Evolutionary conservation across 2,797 vertebrate genomes (phyloP).

Genomic region (Acanthornis magna): DNA sequence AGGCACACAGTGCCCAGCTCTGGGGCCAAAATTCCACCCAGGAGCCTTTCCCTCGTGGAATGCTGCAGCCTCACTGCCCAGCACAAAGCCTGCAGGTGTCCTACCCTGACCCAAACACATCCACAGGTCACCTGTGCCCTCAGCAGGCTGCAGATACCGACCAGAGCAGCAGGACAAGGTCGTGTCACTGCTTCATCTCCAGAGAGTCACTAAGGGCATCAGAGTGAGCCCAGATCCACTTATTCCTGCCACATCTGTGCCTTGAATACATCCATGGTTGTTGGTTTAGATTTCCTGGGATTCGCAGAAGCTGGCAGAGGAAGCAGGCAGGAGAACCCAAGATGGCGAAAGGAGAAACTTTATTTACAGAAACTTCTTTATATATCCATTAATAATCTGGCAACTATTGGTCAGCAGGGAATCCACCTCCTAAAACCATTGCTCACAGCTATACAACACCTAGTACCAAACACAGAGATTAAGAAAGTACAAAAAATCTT

Average conservation of each 20-base stretch:
- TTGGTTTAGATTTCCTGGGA: too few species aligned
- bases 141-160: background rate
- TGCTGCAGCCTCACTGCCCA: background rate
- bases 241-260: background rate
- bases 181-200: background rate
- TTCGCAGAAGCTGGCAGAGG: too few species aligned
- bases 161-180: background rate
- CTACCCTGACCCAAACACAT: background rate
- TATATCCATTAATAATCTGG: too few species aligned
- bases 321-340: too few species aligned
- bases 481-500: too few species aligned
- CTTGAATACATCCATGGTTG: background rate
- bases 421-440: too few species aligned
- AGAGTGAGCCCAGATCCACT: background rate
- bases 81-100: background rate
- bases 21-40: background rate
- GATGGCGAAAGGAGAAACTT: too few species aligned
- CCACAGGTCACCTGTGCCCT: background rate
- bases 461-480: too few species aligned
- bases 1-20: too few species aligned
- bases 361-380: too few species aligned
- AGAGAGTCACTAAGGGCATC: background rate
- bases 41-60: background rate
- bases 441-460: too few species aligned
- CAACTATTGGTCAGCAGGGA: too few species aligned